Evolutionary conservation across 2,797 vertebrate species (phyloP), one percentile per base, ranked within the genome.

Genomic region (Neostethus bicornis): DNA sequence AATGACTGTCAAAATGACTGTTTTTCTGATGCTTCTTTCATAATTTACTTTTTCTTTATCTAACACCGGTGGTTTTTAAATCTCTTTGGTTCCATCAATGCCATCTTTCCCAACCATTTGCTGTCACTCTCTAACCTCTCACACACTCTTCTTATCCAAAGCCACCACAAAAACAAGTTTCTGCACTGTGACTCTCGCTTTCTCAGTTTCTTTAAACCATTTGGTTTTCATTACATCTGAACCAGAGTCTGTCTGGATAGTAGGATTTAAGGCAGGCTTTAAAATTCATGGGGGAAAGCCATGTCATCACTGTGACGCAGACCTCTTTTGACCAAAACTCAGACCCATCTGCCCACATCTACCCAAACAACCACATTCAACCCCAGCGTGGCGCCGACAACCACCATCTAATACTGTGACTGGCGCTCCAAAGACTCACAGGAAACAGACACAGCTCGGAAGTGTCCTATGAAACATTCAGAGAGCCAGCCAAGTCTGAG

Each of bases 201-300:
- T 67, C 46, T 66, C 31, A 31, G n/a, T 59, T 55, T 64, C 46
- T 77, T 62, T 88, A 86, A 79, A 87, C 90, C 93, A 94, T 94
- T 93, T 91, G 93, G 91, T 94, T 95, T 91, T 94, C 90, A 93
- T 95, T 94, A 94, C 83, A 89, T 89, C 87, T 81, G 73, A 90
- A 85, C 84, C 88, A 70, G 73, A 91, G 87, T 87, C 74, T 89
- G 91, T 90, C 88, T 87, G 91, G 88, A 87, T 91, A 87, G 17
- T 70, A 66, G 57, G 70, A 66, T 73, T 69, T 62, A 41, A 72
- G 70, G 60, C 45, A 16, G 4, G 0, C 50, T 75, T 61, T 66
- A 45, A 63, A 62, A 93, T 89, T 90, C 88, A 90, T 85, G 54
- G 88, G 57, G 71, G 77, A 80, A 77, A 68, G 58, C 61, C 48